Evolutionary conservation across 2,113 vertebrate genomes (phyloP).

Genomic region (Engystomops pustulosus): DNA sequence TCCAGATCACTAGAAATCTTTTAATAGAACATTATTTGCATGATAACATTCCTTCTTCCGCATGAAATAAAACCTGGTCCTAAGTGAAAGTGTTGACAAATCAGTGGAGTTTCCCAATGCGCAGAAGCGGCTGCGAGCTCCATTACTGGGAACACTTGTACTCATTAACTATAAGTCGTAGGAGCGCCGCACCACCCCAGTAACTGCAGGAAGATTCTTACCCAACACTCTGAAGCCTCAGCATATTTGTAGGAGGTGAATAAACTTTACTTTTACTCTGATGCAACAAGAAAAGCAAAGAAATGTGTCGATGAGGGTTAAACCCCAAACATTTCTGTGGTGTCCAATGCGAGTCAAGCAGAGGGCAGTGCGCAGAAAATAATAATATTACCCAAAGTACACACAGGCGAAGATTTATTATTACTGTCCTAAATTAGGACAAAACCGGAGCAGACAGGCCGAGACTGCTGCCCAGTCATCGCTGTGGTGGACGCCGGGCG

Average conservation of each 20-base stretch:
- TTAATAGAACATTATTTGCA: too few relatives aligned
- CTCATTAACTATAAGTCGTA: background rate
- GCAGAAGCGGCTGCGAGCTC: background rate
- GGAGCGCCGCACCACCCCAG: background rate
- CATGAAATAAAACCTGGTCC: background rate
- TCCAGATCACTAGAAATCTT: too few relatives aligned
- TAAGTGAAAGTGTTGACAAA: constrained; percentile 13
- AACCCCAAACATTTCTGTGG: constrained; percentile 13
- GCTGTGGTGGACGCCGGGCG: background rate
- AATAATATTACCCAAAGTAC: background rate
- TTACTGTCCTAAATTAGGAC: too few relatives aligned
- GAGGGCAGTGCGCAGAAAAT: background rate
- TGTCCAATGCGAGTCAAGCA: background rate
- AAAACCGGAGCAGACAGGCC: background rate
- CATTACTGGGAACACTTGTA: background rate
- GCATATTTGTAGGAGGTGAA: constrained; percentile 13
- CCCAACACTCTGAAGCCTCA: background rate
- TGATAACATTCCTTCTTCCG: background rate
- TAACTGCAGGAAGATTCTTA: background rate
- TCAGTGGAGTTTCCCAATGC: background rate
- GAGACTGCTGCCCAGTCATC: background rate
- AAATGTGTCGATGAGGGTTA: background rate
- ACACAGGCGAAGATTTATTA: too few relatives aligned
- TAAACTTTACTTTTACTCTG: constrained; percentile 1
- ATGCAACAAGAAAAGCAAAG: constrained; percentile 10